Evolutionary conservation across 2,797 vertebrate genomes (phyloP), one percentile per base, ranked within the genome.

Genomic region (Spinibarbus caldwelli): DNA sequence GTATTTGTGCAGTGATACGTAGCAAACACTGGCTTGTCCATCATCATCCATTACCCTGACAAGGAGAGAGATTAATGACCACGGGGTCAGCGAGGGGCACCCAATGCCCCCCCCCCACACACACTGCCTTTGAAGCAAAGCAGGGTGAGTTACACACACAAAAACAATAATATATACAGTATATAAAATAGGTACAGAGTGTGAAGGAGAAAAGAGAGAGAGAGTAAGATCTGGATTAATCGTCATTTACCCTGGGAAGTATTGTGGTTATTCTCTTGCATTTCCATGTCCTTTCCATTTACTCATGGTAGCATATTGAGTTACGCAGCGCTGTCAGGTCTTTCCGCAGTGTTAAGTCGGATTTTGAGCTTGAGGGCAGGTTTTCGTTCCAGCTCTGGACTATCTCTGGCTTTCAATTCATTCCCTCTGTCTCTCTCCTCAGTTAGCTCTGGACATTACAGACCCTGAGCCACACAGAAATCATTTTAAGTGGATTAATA

Each of bases 1-100:
- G 91, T 87, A 76, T 71, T 76, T 81, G 83, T 73, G 81, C 78
- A 86, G 80, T 86, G 82, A 88, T 85, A 86, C 76, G 85, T 82
- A 87, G 87, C 87, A 91, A 91, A 91, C 88, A 90, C 79, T 85
- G 80, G 54, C 78, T 88, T 90, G 90, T 90, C 89, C 86, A 88
- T 90, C 93, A 90, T 90, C 92, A 93, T 93, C 92, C 93, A 95
- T 96, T 95, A 95, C 92, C 92, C 91, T 94, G 95, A 95, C 95
- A 94, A 89, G 87, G 82, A 84, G 86, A 85, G 91, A 93, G 93
- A 94, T 92, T 94, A 95, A 96, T 96, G 93, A 91, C 90, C 87
- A 83, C 75, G 87, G 90, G 91, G 92, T 93, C 94, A 93, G 75
- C 26, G 80, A 49, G 7, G 87, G 70, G 68, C 92, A 38, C 36